Evolutionary conservation across 1,140 invertebrate species (phyloP).

Genomic region (Drosophila trapezifrons): DNA sequence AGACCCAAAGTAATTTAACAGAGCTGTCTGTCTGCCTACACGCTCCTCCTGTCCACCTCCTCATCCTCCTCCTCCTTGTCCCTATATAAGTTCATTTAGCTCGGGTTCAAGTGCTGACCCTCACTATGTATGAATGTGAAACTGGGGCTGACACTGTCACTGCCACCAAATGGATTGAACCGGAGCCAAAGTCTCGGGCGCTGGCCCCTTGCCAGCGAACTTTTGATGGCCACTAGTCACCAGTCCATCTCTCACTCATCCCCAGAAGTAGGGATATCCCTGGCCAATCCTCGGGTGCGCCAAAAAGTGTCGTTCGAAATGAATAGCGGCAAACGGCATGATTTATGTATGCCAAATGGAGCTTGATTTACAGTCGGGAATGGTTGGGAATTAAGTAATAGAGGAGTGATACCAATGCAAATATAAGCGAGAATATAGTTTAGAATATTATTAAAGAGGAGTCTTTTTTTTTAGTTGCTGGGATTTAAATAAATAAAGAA

Average conservation of each 20-base stretch:
- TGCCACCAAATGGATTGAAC: slow-evolving; percentile 50
- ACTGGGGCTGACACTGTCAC: slow-evolving; percentile 33
- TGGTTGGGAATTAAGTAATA: background rate
- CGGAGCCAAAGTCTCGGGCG: slow-evolving; percentile 39
- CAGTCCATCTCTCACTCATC: slow-evolving; percentile 16
- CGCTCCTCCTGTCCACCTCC: slow-evolving; percentile 2
- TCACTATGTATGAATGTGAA: slow-evolving; percentile 30
- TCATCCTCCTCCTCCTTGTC: slow-evolving; percentile 1
- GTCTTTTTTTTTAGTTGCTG: no score
- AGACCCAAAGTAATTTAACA: slow-evolving; percentile 62
- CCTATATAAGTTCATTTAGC: slow-evolving; percentile 47
- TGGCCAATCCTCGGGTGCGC: slow-evolving; percentile 11
- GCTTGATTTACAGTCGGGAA: slow-evolving; percentile 1
- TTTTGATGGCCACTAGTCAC: slow-evolving; percentile 55
- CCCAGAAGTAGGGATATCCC: slow-evolving; percentile 25
- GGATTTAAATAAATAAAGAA: no score
- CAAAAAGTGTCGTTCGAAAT: slow-evolving; percentile 9
- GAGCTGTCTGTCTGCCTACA: slow-evolving; percentile 50
- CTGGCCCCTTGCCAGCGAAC: slow-evolving; percentile 54
- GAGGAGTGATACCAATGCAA: no score
- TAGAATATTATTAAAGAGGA: no score
- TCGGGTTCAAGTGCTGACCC: slow-evolving; percentile 66
- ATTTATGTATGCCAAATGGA: slow-evolving; percentile 30
- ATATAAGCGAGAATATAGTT: no score
- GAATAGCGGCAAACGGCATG: slow-evolving; percentile 11